phyloP scores from a whole-genome alignment of 2,113 vertebrate species.

The Myxocyprinus asiaticus region DNA sequence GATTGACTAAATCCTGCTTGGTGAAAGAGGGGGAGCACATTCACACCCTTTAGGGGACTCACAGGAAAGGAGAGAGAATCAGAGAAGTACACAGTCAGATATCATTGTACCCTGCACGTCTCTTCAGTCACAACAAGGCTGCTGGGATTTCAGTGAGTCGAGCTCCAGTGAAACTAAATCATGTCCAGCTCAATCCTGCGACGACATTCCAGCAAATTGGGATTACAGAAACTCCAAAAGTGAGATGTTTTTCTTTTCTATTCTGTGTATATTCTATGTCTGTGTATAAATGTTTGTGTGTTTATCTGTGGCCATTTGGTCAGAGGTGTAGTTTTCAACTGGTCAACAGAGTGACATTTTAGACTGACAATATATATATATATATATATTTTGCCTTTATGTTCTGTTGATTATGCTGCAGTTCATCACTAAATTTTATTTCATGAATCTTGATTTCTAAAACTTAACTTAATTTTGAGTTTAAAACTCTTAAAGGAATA shows the following conservation, averaged over 20 bases:
- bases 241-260: conserved; percentile 63
- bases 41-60: conserved; percentile 33
- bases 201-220: conserved; percentile 79
- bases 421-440: neutral
- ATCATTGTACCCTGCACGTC: neutral
- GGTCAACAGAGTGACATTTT: neutral
- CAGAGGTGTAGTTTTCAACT: neutral
- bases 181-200: conserved; percentile 75
- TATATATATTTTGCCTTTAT: neutral
- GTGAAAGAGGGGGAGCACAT: conserved; percentile 25
- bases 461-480: neutral
- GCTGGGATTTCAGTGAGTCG: neutral
- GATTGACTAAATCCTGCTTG: conserved; percentile 50
- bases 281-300: neutral
- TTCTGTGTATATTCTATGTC: too few relatives aligned
- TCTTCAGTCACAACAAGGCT: conserved; percentile 14
- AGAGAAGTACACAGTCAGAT: neutral
- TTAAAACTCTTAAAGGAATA: too few relatives aligned
- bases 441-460: too few relatives aligned
- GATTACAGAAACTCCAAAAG: conserved; percentile 84
- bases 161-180: conserved; percentile 27
- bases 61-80: conserved; percentile 23
- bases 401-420: neutral
- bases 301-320: neutral
- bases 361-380: neutral